Conservation (phyloP, 2,113 vertebrate genomes). For the Jacana jacana region DNA sequence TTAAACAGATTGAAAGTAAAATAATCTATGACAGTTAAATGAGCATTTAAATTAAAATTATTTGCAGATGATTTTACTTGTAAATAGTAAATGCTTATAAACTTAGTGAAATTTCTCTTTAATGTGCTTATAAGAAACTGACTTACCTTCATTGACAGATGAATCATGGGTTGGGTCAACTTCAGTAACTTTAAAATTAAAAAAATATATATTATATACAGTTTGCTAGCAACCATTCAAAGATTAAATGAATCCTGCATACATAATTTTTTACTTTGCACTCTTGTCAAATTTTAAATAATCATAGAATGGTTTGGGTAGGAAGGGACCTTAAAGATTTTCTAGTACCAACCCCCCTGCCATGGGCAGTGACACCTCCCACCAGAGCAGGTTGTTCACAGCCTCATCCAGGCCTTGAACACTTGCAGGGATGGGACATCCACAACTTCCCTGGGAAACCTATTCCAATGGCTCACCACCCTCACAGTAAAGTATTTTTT, state of each 20-base stretch:
- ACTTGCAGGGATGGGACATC: not conserved
- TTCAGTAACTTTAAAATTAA: slow-evolving; percentile 42
- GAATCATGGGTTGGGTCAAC: slow-evolving; percentile 70
- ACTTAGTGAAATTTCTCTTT: not conserved
- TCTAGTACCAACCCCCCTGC: rapidly evolving
- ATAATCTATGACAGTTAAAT: not conserved
- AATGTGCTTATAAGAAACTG: not conserved
- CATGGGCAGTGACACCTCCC: not conserved
- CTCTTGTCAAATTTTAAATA: not conserved
- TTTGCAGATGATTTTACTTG: not conserved
- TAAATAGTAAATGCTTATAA: not conserved
- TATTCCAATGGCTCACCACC: not conserved
- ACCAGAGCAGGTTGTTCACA: not conserved
- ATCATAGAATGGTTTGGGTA: not conserved
- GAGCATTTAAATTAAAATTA: not conserved
- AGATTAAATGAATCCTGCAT: not conserved
- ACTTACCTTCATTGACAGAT: slow-evolving; percentile 64
- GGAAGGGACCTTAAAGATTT: not conserved
- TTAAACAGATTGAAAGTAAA: not conserved
- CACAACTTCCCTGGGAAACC: not conserved
- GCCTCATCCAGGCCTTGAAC: not conserved
- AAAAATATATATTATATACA: not conserved
- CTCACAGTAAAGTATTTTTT: not conserved
- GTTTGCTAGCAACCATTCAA: not conserved
- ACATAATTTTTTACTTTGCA: not conserved